Conservation (phyloP, 2,888 invertebrate genomes). For the Campaea margaritaria region DNA sequence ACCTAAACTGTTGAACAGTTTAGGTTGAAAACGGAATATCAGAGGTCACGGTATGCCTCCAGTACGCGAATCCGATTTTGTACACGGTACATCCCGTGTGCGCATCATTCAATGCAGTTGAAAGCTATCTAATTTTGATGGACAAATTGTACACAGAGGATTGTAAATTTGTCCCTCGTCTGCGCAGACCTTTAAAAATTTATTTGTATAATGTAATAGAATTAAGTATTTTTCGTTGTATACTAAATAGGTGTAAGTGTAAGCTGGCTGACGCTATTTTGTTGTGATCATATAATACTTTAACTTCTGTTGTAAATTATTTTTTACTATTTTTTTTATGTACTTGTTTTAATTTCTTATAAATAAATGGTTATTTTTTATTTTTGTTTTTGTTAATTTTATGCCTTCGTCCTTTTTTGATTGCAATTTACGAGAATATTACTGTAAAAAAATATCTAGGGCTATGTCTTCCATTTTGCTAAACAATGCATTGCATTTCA, state of each 20-base stretch:
- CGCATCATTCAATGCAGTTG: too few species aligned
- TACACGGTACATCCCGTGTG: too few species aligned
- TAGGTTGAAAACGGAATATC: too few species aligned
- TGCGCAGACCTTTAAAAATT: too few species aligned
- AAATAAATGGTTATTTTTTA: conserved; percentile 55
- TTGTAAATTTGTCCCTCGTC: too few species aligned
- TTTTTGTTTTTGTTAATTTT: conserved; percentile 42
- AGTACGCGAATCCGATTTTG: too few species aligned
- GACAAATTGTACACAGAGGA: too few species aligned
- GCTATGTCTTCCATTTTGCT: conserved; percentile 1
- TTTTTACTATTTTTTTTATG: conserved; percentile 47
- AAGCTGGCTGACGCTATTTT: conserved; percentile 26
- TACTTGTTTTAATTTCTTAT: conserved; percentile 45
- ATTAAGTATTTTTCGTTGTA: conserved; percentile 7
- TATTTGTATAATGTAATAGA: background rate
- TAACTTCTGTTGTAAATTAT: conserved; percentile 61
- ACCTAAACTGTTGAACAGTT: too few species aligned
- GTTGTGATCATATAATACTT: conserved; percentile 52
- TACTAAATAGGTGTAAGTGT: conserved; percentile 4
- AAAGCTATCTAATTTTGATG: too few species aligned
- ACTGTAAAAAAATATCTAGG: too few species aligned
- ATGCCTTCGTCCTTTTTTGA: background rate
- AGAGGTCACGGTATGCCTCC: too few species aligned
- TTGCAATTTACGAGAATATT: background rate
- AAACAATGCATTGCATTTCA: background rate